Evolutionary conservation across 2,797 vertebrate genomes (phyloP).

Genomic region (Myotis pilosus): DNA sequence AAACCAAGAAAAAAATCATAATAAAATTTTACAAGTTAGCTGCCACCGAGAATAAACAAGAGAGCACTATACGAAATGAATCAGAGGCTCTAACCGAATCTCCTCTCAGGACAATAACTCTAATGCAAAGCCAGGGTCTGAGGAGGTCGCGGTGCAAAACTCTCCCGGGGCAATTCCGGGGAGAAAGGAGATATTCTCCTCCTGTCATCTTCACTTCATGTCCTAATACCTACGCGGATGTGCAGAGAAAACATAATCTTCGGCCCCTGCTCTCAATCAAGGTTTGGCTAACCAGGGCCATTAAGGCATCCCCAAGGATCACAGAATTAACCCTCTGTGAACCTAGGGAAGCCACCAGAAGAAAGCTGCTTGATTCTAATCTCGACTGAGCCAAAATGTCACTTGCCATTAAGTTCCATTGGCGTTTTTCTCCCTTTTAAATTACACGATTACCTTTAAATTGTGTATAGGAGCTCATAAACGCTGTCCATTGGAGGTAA

Average conservation of each 20-base stretch:
- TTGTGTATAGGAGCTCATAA: slow-evolving; percentile 53
- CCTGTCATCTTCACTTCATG: slow-evolving; percentile 84
- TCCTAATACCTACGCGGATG: slow-evolving; percentile 85
- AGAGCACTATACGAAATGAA: slow-evolving; percentile 89
- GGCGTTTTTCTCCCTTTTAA: slow-evolving; percentile 56
- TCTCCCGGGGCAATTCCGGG: slow-evolving; percentile 82
- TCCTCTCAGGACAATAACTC: slow-evolving; percentile 89
- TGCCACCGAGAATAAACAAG: slow-evolving; percentile 86
- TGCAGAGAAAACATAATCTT: slow-evolving; percentile 81
- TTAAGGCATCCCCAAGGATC: slow-evolving; percentile 82
- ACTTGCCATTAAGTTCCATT: slow-evolving; percentile 83
- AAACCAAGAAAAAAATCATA: slow-evolving; percentile 83
- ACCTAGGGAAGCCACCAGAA: slow-evolving; percentile 61
- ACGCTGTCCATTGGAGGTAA: slow-evolving; percentile 59
- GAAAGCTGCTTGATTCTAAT: slow-evolving; percentile 78
- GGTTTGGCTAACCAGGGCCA: slow-evolving; percentile 80
- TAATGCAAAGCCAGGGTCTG: slow-evolving; percentile 86
- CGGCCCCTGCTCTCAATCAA: slow-evolving; percentile 75
- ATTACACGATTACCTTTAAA: slow-evolving; percentile 75
- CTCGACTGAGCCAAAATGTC: slow-evolving; percentile 85
- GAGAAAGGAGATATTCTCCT: slow-evolving; percentile 84
- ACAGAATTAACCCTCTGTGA: slow-evolving; percentile 84
- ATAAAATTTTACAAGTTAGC: slow-evolving; percentile 90
- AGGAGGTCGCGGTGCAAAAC: slow-evolving; percentile 83
- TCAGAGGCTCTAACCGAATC: slow-evolving; percentile 87